Conservation (phyloP, 2,113 vertebrate genomes). For the Malaclemys terrapin region DNA sequence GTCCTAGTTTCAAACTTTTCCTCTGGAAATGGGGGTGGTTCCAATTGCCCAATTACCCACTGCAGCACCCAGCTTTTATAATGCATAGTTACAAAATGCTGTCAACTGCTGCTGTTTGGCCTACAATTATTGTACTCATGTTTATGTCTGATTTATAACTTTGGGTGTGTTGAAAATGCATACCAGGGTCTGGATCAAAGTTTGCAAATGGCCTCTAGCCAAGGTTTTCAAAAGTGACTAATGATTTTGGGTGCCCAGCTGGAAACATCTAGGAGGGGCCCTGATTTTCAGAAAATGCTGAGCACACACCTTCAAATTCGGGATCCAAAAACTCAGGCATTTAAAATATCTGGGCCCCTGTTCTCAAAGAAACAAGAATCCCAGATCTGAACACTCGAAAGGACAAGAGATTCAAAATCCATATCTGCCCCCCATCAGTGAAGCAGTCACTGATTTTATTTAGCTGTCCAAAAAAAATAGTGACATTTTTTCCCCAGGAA, state of each 20-base stretch:
- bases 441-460: slow-evolving; percentile 53
- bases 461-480: neutral
- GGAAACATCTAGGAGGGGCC: neutral
- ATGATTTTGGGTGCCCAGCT: neutral
- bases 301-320: neutral
- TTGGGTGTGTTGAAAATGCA: slow-evolving; percentile 44
- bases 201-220: slow-evolving; percentile 28
- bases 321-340: neutral
- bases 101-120: neutral
- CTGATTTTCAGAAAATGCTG: slow-evolving; percentile 24
- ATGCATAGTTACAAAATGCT: slow-evolving; percentile 21
- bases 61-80: neutral
- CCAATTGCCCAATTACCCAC: neutral
- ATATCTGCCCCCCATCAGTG: slow-evolving; percentile 1
- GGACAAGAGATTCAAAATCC: neutral
- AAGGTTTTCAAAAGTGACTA: slow-evolving; percentile 32
- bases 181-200: slow-evolving; percentile 51
- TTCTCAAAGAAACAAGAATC: slow-evolving; percentile 5
- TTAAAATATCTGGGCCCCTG: neutral
- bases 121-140: slow-evolving; percentile 20
- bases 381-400: slow-evolving; percentile 1
- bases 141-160: neutral
- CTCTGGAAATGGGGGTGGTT: neutral
- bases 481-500: slow-evolving; percentile 28
- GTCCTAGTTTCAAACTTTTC: neutral